Percentiles rank a stretch among this genome's conserved stretches.
These are phyloP conservation scores for Parthenolecanium corni DNA, from an alignment of 2,888 invertebrate genomes.

Conservation along the genomic window DNA sequence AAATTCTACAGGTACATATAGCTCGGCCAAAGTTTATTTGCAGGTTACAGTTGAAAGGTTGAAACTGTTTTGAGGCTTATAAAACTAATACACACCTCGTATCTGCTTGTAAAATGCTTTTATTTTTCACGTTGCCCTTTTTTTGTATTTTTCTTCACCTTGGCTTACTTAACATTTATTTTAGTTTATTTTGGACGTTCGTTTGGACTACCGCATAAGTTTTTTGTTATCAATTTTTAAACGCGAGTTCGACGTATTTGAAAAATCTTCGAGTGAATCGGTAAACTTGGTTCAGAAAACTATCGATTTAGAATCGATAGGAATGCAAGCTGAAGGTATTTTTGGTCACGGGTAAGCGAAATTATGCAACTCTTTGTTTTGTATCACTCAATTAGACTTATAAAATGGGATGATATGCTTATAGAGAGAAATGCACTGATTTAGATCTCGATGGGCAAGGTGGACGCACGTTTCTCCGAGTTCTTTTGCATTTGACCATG, in stretches of 20 bases:
- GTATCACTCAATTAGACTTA: background rate
- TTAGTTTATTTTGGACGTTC: constrained; percentile 92
- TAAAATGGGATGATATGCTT: background rate
- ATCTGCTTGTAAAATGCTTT: background rate
- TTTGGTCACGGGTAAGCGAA: constrained; percentile 65
- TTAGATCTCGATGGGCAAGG: constrained; percentile 91
- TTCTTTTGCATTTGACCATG: constrained; percentile 86
- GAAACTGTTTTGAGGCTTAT: background rate
- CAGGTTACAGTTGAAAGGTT: too few relatives aligned
- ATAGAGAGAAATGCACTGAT: constrained; percentile 52
- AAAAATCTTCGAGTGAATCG: constrained; percentile 40
- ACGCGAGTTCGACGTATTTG: constrained; percentile 72
- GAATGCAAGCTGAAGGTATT: constrained; percentile 85
- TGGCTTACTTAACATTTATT: constrained; percentile 33
- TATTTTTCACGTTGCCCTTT: background rate
- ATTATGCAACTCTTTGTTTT: background rate
- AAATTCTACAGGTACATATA: constrained; percentile 71
- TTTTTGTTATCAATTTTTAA: constrained; percentile 95
- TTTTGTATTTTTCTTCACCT: background rate
- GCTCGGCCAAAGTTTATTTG: too few relatives aligned
- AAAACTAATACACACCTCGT: background rate
- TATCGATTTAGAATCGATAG: constrained; percentile 82
- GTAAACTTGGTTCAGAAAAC: constrained; percentile 53
- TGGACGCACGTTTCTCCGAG: constrained; percentile 85
- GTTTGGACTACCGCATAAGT: constrained; percentile 94